Evolutionary conservation across 2,113 vertebrate genomes (phyloP).

Genomic region (Notothenia rossii): DNA sequence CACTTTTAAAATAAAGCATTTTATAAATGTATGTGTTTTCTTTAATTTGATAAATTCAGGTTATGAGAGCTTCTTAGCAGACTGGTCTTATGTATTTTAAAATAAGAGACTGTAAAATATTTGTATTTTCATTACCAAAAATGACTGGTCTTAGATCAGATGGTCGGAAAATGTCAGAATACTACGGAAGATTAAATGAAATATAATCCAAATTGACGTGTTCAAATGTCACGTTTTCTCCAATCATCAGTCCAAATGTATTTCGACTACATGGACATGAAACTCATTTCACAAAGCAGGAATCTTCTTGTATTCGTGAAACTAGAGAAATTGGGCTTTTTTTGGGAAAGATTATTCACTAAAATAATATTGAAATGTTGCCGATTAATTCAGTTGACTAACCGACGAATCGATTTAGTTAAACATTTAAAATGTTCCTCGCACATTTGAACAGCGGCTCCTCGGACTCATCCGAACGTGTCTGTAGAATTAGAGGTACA

Average conservation of each 20-base stretch:
- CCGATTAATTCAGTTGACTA: not conserved
- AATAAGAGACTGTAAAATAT: too few species aligned
- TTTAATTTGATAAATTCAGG: not conserved
- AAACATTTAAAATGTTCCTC: slow-evolving; percentile 5
- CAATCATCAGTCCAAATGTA: not conserved
- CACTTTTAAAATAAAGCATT: not conserved
- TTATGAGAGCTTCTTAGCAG: not conserved
- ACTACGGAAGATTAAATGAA: not conserved
- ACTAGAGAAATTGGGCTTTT: not conserved
- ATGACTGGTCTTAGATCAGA: not conserved
- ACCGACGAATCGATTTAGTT: not conserved
- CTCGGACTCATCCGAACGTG: slow-evolving; percentile 32
- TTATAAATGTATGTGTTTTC: not conserved
- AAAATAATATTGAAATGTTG: not conserved
- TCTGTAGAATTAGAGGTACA: slow-evolving; percentile 62
- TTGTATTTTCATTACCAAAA: not conserved
- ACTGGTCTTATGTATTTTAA: too few species aligned
- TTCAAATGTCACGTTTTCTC: not conserved
- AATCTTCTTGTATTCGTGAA: not conserved
- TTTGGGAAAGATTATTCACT: not conserved
- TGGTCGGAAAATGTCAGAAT: not conserved
- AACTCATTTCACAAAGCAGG: not conserved
- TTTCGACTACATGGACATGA: too few species aligned
- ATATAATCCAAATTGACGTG: not conserved
- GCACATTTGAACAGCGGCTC: slow-evolving; percentile 1